phyloP scores from a whole-genome alignment of 2,888 invertebrate species.

The Platycheirus albimanus region DNA sequence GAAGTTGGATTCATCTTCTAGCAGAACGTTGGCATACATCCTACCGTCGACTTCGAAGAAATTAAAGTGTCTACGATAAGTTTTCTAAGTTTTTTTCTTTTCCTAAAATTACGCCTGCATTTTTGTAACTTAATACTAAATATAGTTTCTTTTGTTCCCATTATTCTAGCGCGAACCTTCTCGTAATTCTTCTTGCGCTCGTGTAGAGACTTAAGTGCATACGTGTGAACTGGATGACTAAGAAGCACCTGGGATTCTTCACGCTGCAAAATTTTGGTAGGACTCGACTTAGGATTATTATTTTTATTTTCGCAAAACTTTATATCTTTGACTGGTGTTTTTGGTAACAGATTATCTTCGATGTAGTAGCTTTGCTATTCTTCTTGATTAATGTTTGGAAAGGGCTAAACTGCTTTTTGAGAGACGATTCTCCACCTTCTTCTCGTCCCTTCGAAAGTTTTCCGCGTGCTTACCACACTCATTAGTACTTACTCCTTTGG shows the following conservation, averaged over 20 bases:
- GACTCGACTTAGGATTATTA: no score
- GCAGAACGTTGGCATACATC: neutral
- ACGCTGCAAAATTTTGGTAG: no score
- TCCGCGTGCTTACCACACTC: conserved; percentile 5
- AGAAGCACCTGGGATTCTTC: no score
- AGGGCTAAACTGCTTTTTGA: neutral
- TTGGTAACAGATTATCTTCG: neutral
- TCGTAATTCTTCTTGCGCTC: conserved; percentile 3
- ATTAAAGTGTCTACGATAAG: neutral
- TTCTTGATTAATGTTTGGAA: neutral
- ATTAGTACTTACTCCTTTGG: neutral
- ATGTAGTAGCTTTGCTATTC: neutral
- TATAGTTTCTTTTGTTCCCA: neutral
- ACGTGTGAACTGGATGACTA: neutral
- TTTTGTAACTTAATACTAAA: neutral
- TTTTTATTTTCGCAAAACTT: no score
- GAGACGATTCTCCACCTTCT: conserved; percentile 4
- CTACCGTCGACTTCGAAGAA: neutral
- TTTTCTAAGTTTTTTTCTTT: no score
- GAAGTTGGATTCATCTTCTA: neutral
- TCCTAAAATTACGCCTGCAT: neutral
- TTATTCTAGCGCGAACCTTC: neutral
- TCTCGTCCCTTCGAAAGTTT: conserved; percentile 13
- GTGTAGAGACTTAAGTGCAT: neutral
- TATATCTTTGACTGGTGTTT: no score